A percentile compares a stretch with the other conserved stretches of the same genome.
phyloP scores from a whole-genome alignment of 2,113 vertebrate genomes.

The human region DNA sequence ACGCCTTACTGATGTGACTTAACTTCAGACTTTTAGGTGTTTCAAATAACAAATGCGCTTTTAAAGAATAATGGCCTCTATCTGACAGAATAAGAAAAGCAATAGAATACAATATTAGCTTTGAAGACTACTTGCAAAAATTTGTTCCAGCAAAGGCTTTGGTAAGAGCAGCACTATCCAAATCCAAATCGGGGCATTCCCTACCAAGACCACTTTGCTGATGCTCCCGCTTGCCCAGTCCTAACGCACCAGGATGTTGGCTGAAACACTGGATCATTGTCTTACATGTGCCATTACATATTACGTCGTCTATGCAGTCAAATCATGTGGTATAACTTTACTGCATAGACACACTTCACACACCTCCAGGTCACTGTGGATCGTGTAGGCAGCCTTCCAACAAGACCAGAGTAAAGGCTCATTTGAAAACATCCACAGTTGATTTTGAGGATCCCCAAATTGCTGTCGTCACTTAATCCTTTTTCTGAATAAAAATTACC shows the following conservation, averaged over 20 bases:
- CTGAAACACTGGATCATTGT: fast-evolving
- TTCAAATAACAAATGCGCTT: neutral
- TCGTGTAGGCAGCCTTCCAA: neutral
- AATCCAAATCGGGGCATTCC: fast-evolving
- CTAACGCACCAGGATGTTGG: fast-evolving
- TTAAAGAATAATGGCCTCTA: neutral
- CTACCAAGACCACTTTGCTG: fast-evolving
- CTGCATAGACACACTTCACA: fast-evolving
- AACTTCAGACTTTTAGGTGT: neutral
- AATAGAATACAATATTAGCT: neutral
- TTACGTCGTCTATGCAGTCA: fast-evolving
- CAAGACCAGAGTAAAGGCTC: neutral
- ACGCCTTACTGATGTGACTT: neutral
- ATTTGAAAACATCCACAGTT: neutral
- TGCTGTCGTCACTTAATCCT: slow-evolving; percentile 67
- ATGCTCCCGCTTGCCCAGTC: fast-evolving
- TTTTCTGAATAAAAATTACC: slow-evolving; percentile 60
- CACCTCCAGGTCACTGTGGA: fast-evolving
- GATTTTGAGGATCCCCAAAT: slow-evolving; percentile 68
- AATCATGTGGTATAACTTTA: fast-evolving
- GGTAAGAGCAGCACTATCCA: fast-evolving
- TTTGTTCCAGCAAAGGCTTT: neutral
- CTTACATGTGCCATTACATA: fast-evolving
- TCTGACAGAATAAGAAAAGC: neutral
- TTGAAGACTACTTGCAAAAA: neutral